A percentile compares a stretch with the other conserved stretches of the same genome.
phyloP scores from a whole-genome alignment of 1,140 invertebrate genomes.

The Dinoponera quadriceps region DNA sequence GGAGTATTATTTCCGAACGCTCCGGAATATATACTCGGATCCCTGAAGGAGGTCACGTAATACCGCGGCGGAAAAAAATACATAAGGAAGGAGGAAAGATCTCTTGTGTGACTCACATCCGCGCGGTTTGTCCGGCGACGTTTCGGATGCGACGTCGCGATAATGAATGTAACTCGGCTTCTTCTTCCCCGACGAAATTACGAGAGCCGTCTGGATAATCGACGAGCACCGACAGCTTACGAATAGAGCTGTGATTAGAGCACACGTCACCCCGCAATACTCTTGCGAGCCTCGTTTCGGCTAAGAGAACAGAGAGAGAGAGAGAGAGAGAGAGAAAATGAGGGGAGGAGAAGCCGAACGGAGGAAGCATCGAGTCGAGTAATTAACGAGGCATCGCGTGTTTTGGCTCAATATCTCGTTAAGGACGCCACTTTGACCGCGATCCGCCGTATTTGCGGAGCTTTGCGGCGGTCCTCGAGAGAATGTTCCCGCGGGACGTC shows the following conservation, averaged over 20 bases:
- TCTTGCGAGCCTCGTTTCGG: background rate
- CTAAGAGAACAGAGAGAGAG: background rate
- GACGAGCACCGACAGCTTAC: too few species aligned
- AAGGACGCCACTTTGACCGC: conserved; percentile 48
- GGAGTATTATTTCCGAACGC: conserved; percentile 74
- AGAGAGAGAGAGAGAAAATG: background rate
- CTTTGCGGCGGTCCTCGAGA: conserved; percentile 32
- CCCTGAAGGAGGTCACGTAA: conserved; percentile 71
- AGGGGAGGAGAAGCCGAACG: background rate
- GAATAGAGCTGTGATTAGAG: too few species aligned
- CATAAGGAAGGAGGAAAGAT: conserved; percentile 57
- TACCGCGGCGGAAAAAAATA: conserved; percentile 58
- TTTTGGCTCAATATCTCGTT: conserved; percentile 56
- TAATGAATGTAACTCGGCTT: too few species aligned
- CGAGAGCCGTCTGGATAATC: too few species aligned
- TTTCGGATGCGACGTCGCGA: too few species aligned
- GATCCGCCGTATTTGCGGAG: conserved; percentile 53
- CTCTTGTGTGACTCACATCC: conserved; percentile 3
- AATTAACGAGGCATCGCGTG: conserved; percentile 57
- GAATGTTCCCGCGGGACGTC: too few species aligned
- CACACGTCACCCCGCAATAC: background rate
- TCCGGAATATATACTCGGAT: conserved; percentile 67
- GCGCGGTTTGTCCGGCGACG: background rate
- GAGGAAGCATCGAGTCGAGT: conserved; percentile 42
- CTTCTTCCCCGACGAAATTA: too few species aligned